A percentile compares a stretch with the other conserved stretches of the same genome.
Conservation (phyloP, 2,797 vertebrate genomes). For the Halcyon chelicuti region DNA sequence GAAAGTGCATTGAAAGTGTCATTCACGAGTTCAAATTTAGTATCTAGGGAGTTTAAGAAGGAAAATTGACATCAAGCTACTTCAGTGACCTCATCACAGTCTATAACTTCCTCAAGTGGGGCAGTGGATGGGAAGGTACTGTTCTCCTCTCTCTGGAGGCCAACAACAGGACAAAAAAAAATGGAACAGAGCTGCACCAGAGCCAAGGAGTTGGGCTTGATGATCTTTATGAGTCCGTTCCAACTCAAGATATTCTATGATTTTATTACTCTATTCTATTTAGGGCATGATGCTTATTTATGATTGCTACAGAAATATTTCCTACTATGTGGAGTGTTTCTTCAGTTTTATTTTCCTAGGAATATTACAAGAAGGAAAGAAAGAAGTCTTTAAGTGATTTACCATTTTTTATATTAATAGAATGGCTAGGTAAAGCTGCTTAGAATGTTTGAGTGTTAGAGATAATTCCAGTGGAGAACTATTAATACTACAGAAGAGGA, state of each 20-base stretch:
- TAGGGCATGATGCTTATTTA: not conserved
- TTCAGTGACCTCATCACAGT: not conserved
- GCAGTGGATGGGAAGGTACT: not conserved
- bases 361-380: not conserved
- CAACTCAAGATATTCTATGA: not conserved
- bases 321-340: not conserved
- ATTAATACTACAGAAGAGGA: not conserved
- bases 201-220: not conserved
- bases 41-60: not conserved
- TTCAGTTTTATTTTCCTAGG: not conserved
- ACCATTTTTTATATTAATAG: not conserved
- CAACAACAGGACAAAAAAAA: not conserved
- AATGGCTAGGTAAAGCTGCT: not conserved
- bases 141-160: not conserved
- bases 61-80: not conserved
- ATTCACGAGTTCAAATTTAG: not conserved
- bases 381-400: not conserved
- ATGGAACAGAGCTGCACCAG: not conserved
- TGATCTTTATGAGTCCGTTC: not conserved
- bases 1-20: not conserved
- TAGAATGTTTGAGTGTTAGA: not conserved
- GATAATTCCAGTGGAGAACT: not conserved
- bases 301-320: not conserved
- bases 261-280: not conserved
- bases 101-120: not conserved